phyloP scores from a whole-genome alignment of 2,113 vertebrate species.

The Paedocypris sp. region DNA sequence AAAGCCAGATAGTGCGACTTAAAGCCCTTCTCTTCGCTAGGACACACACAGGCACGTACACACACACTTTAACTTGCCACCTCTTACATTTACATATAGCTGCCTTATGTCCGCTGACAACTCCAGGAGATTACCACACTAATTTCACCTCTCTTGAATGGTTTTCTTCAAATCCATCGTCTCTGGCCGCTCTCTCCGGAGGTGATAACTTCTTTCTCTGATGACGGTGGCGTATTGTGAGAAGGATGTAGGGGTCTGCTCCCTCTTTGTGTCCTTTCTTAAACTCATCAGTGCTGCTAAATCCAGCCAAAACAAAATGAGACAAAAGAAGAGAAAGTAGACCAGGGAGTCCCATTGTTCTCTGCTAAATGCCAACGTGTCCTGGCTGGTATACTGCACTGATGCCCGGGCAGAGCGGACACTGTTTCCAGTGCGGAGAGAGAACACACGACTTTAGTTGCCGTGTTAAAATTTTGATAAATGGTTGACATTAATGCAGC shows the following conservation, averaged over 20 bases:
- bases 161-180: slow-evolving; percentile 10
- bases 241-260: slow-evolving; percentile 20
- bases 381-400: not conserved
- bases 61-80: slow-evolving; percentile 21
- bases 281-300: slow-evolving; percentile 18
- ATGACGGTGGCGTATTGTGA: slow-evolving; percentile 22
- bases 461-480: too few species aligned
- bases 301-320: slow-evolving; percentile 25
- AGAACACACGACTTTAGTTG: not conserved
- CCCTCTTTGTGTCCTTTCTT: slow-evolving; percentile 27
- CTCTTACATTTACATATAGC: slow-evolving; percentile 70
- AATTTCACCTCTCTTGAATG: slow-evolving; percentile 37
- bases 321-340: slow-evolving; percentile 22
- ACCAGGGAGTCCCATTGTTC: slow-evolving; percentile 20
- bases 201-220: slow-evolving; percentile 14
- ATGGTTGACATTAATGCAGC: too few species aligned
- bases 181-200: slow-evolving; percentile 6
- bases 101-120: slow-evolving; percentile 50
- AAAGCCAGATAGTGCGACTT: slow-evolving; percentile 56
- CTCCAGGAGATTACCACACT: slow-evolving; percentile 55
- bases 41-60: slow-evolving; percentile 8
- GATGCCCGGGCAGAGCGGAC: not conserved
- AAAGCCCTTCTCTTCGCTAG: slow-evolving; percentile 25
- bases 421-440: not conserved
- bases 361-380: slow-evolving; percentile 9